phyloP scores from a whole-genome alignment of 2,888 invertebrate genomes.

The Seladonia tumulorum region DNA sequence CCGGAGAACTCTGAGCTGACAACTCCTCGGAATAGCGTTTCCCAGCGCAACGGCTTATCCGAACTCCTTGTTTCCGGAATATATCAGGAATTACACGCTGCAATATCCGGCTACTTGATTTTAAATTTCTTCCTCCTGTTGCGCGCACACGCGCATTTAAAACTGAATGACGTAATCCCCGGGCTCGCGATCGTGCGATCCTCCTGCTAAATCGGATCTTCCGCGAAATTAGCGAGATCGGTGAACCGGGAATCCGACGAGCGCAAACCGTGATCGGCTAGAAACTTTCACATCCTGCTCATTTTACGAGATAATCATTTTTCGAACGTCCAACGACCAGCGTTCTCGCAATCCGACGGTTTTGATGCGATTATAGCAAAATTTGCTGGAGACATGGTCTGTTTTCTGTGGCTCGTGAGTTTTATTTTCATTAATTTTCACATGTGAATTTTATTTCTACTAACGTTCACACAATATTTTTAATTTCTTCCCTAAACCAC shows the following conservation, averaged over 20 bases:
- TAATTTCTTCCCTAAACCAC: not conserved
- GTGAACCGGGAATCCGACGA: too few relatives aligned
- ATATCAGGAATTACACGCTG: slow-evolving; percentile 22
- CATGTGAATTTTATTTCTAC: too few relatives aligned
- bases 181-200: not conserved
- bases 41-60: slow-evolving; percentile 9
- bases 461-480: not conserved
- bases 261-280: not conserved
- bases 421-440: not conserved
- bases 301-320: not conserved
- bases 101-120: slow-evolving; percentile 48
- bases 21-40: not conserved
- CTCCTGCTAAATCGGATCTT: slow-evolving; percentile 27
- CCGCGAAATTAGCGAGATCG: slow-evolving; percentile 30
- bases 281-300: not conserved
- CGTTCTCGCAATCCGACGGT: not conserved
- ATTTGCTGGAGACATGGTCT: not conserved
- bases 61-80: slow-evolving; percentile 24
- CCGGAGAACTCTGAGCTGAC: not conserved
- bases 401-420: not conserved
- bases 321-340: not conserved
- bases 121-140: slow-evolving; percentile 47
- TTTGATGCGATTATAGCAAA: not conserved
- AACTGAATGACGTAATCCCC: slow-evolving; percentile 45
- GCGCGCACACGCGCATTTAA: slow-evolving; percentile 43